A percentile compares a stretch with the other conserved stretches of the same genome.
These are phyloP conservation scores for Trisateles emortualis DNA, from an alignment of 2,888 invertebrate species.

Conservation along the genomic window DNA sequence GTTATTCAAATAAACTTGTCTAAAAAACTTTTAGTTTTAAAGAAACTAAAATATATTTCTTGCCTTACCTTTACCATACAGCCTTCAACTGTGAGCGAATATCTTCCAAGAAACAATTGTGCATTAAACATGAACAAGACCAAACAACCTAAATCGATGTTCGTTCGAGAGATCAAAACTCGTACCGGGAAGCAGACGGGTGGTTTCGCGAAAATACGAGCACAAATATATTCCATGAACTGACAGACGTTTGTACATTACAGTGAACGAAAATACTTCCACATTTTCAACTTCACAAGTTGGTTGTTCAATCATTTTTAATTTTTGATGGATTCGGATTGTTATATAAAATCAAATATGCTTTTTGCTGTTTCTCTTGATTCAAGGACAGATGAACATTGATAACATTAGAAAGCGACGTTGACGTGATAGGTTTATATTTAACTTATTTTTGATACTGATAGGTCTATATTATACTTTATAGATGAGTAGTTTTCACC, in stretches of 20 bases:
- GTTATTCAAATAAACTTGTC: no score
- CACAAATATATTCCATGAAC: constrained; percentile 61
- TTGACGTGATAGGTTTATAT: no score
- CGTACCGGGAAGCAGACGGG: constrained; percentile 56
- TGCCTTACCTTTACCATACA: background rate
- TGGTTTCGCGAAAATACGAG: constrained; percentile 60
- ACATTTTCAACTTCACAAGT: constrained; percentile 17
- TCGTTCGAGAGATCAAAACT: constrained; percentile 54
- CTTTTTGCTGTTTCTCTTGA: background rate
- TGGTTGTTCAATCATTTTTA: constrained; percentile 8
- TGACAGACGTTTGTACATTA: constrained; percentile 42
- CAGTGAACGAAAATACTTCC: constrained; percentile 58
- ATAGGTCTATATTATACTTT: no score
- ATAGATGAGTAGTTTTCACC: no score
- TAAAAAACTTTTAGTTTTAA: no score
- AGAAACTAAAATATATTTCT: background rate
- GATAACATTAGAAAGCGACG: no score
- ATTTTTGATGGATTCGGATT: constrained; percentile 3
- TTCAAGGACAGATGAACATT: background rate
- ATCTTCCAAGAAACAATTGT: constrained; percentile 5
- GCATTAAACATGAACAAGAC: constrained; percentile 32
- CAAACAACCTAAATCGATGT: constrained; percentile 40
- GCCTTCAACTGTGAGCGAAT: background rate
- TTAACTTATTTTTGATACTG: no score
- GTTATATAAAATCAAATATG: background rate